phyloP scores from a whole-genome alignment of 2,113 vertebrate genomes.

The Brachyhypopomus occidentalis region DNA sequence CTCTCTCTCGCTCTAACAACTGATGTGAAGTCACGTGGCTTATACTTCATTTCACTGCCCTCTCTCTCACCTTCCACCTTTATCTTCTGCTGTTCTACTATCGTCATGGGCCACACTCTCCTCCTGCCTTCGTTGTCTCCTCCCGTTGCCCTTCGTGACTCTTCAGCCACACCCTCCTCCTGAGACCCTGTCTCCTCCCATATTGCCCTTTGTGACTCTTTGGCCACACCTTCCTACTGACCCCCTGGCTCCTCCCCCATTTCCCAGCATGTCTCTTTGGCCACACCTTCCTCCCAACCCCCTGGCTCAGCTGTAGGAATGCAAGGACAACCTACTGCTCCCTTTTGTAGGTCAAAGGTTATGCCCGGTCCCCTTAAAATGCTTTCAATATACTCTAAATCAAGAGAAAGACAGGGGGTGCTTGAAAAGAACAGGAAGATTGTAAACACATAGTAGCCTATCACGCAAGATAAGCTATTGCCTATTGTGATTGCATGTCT shows the following conservation, averaged over 20 bases:
- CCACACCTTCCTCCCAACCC: not conserved
- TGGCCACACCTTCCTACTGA: not conserved
- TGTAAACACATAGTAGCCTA: not conserved
- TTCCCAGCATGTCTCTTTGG: not conserved
- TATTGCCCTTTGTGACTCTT: not conserved
- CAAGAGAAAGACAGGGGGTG: not conserved
- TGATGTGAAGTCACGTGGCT: constrained; percentile 30
- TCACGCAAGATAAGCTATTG: not conserved
- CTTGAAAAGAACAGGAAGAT: not conserved
- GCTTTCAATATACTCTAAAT: constrained; percentile 15
- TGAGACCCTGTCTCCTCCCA: not conserved
- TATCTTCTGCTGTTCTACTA: not conserved
- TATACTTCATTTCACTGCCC: constrained; percentile 7
- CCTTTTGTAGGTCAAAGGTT: not conserved
- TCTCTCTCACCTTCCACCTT: not conserved
- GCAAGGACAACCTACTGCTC: not conserved
- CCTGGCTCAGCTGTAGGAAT: not conserved
- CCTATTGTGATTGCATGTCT: not conserved
- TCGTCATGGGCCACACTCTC: constrained; percentile 2
- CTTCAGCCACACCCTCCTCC: constrained; percentile 3
- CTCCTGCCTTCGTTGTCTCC: not conserved
- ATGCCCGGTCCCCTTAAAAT: not conserved
- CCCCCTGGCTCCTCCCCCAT: not conserved
- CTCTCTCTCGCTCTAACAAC: constrained; percentile 32
- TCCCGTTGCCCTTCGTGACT: not conserved